Base-by-base conservation (phyloP, 2,113 vertebrate genomes). In the Centrocercus urophasianus region DNA sequence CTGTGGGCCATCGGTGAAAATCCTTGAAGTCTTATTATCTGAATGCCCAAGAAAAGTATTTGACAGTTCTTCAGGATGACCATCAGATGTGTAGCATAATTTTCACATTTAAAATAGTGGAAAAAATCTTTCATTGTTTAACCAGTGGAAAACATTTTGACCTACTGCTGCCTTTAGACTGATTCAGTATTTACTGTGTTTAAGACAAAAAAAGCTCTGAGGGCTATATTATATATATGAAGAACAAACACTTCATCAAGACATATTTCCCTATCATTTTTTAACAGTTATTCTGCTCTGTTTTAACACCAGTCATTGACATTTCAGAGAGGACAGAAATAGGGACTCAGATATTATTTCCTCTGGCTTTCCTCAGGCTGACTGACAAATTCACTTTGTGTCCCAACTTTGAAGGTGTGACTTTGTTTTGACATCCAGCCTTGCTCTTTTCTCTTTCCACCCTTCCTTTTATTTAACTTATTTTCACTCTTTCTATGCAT, bases 371-470 rank as follows among this genome's bases (percentile, higher is more conserved):
- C 50, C 38, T 64, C 64, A 79, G 72, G n/a, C 40, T 93, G 86
- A 95, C 43, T 94, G 91, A 94, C 81, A 96, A 67, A 52, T 96
- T 92, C 60, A 94, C 74, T 97, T 94, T 76, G 28, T 66, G 64
- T 93, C 79, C 71, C 89, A 72, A 48, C 75, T 74, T 77, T 88
- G 70, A 93, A 95, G 81, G 12, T 73, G 34, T 45, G 71, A 78
- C 27, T 66, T 92, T 94, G 81, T 97, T 97, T 96, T 97, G 95
- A 96, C 92, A 97, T 71, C 20, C 45, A 93, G 57, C 61, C 80
- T 91, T 91, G 59, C 63, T 95, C 83, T 86, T 87, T 54, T 86
- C 15, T 12, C 12, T 22, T 7, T 21, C 52, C 48, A 28, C 7
- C 18, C 52, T 54, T 82, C 17, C 14, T 81, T 90, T 61, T 42